Evolutionary conservation across 1,140 invertebrate genomes (phyloP).

Genomic region (Trachelipus rathkii): DNA sequence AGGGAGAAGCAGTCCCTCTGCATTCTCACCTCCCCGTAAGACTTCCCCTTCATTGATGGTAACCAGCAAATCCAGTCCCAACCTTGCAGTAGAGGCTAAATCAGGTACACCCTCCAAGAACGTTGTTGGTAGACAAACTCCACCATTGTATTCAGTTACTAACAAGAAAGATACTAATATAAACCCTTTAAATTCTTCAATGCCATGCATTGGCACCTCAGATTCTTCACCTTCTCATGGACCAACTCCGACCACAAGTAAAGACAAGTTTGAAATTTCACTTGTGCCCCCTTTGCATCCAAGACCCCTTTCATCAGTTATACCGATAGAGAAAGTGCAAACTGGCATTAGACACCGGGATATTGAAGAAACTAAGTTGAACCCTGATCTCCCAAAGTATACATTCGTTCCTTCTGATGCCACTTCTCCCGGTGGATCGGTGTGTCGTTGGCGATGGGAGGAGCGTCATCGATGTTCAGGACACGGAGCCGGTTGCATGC

Average conservation of each 20-base stretch:
- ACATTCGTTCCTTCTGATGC: slow-evolving; percentile 38
- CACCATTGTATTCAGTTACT: slow-evolving; percentile 37
- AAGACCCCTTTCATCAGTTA: slow-evolving; percentile 32
- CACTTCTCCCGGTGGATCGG: slow-evolving; percentile 33
- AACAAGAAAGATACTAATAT: slow-evolving; percentile 41
- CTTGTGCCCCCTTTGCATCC: slow-evolving; percentile 33
- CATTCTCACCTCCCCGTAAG: neutral
- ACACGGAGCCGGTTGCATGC: slow-evolving; percentile 35
- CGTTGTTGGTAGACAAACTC: slow-evolving; percentile 34
- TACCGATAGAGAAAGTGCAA: slow-evolving; percentile 34
- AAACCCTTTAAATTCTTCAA: slow-evolving; percentile 36
- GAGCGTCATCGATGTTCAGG: slow-evolving; percentile 12
- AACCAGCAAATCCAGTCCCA: slow-evolving; percentile 40
- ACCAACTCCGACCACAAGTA: neutral
- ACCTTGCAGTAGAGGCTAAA: slow-evolving; percentile 29
- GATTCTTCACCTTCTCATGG: no score
- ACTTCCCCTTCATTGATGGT: neutral
- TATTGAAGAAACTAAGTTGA: slow-evolving; percentile 33
- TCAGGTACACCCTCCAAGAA: slow-evolving; percentile 17
- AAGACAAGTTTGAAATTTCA: neutral
- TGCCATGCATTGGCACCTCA: slow-evolving; percentile 31
- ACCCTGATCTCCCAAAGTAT: slow-evolving; percentile 40
- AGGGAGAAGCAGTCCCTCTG: neutral
- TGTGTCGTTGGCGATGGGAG: slow-evolving; percentile 23
- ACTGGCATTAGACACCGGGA: slow-evolving; percentile 38